Percentiles rank a stretch among this genome's conserved stretches.
These are phyloP conservation scores for Dione juno DNA, from an alignment of 2,888 invertebrate genomes.

Conservation along the genomic window DNA sequence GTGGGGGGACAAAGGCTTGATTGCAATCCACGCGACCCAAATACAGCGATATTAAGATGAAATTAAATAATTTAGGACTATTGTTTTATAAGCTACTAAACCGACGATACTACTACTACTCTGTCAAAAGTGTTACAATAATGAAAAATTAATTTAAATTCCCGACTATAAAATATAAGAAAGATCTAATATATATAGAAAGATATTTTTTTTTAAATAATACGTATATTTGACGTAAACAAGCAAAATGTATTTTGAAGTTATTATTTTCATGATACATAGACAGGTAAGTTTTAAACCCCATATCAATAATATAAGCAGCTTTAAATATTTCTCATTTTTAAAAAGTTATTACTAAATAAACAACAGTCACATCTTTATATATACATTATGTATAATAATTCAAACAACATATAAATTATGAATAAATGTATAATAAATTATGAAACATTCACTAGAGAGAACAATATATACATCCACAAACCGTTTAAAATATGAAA, in stretches of 20 bases:
- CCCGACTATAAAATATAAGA: not conserved
- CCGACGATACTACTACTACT: not conserved
- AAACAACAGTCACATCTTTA: too few species aligned
- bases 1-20: conserved; percentile 13
- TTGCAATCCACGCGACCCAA: conserved; percentile 13
- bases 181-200: too few species aligned
- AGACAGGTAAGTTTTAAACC: too few species aligned
- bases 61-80: not conserved
- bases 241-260: not conserved
- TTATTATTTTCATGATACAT: too few species aligned
- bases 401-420: too few species aligned
- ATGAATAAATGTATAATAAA: too few species aligned
- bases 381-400: too few species aligned
- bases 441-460: not conserved
- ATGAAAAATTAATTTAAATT: not conserved
- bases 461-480: not conserved
- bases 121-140: not conserved
- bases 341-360: too few species aligned
- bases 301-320: too few species aligned
- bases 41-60: not conserved
- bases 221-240: not conserved
- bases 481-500: not conserved
- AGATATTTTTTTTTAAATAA: too few species aligned
- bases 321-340: too few species aligned
- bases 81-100: not conserved